Base-by-base conservation (phyloP, 2,113 vertebrate species). In the Corydoras sp. region DNA sequence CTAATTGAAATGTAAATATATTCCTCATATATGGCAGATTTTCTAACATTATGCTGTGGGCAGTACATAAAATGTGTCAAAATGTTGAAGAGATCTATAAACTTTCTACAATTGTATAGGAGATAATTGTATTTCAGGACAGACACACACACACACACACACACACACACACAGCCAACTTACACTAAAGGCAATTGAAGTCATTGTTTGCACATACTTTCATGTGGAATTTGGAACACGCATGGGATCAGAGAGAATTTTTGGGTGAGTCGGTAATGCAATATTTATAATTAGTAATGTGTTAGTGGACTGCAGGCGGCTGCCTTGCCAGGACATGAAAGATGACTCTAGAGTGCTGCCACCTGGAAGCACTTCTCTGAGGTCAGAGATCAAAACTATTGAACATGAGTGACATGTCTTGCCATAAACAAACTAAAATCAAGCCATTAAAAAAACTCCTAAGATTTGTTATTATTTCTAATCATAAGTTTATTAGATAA, bases 291-390 rank as follows among this genome's bases (percentile, higher is more conserved):
- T 80, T 78, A 63, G 58, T 13, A 29, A 43, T 54, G 79, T 72
- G 72, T 74, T 77, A 70, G 76, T 76, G 79, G 64, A 80, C 84
- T 80, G 81, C 81, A 83, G 84, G 84, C 85, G 83, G 81, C 82
- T 84, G 76, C 30, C 7, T 61, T 66, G 69, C 64, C 1, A 58
- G 66, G 68, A 69, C 63, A 65, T 55, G 55, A 69, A 68, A 71
- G 75, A 24, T 31, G 32, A 79, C 73, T 79, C 76, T 71, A 68
- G 85, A 89, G 83, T 79, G 75, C 74, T 49, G 43, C 83, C 89
- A 91, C 89, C 88, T 91, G 89, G 86, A 90, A 88, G 85, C 77
- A 86, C 88, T 90, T 88, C 77, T 83, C 29, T 12, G 5, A 65
- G 85, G 88, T 87, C 86, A 84, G 31, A 85, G 87, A 85, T 88